These are phyloP conservation scores for Pseudochromis fuscus DNA, from an alignment of 2,797 vertebrate species.

Conservation along the genomic window DNA sequence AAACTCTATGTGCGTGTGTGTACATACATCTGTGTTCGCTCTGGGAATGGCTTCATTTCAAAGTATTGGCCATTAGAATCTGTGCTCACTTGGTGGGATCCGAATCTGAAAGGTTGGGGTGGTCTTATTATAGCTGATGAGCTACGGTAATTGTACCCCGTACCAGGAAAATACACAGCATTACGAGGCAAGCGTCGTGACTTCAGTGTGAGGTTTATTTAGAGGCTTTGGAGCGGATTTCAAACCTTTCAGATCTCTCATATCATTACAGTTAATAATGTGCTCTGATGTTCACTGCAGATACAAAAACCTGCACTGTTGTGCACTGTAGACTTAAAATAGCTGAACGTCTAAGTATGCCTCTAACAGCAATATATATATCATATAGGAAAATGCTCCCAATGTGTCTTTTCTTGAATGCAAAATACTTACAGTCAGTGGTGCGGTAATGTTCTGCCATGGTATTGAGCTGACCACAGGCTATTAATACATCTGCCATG, in stretches of 20 bases:
- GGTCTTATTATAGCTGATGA: constrained; percentile 71
- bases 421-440: neutral
- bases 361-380: neutral
- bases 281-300: constrained; percentile 4
- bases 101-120: constrained; percentile 67
- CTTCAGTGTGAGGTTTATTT: constrained; percentile 34
- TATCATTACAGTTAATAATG: constrained; percentile 37
- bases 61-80: constrained; percentile 62
- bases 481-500: constrained; percentile 21
- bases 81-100: constrained; percentile 49
- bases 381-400: constrained; percentile 1
- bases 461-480: constrained; percentile 3
- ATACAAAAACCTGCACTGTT: constrained; percentile 7
- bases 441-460: neutral
- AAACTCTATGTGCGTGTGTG: constrained; percentile 47
- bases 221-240: constrained; percentile 29
- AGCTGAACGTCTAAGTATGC: neutral
- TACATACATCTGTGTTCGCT: constrained; percentile 43
- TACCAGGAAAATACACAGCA: constrained; percentile 49
- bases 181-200: constrained; percentile 46
- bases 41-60: constrained; percentile 64
- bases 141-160: constrained; percentile 69
- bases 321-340: constrained; percentile 2
- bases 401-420: constrained; percentile 21
- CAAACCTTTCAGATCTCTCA: neutral